Evolutionary conservation across 2,113 vertebrate species (phyloP).

Genomic region (Thermophis baileyi): DNA sequence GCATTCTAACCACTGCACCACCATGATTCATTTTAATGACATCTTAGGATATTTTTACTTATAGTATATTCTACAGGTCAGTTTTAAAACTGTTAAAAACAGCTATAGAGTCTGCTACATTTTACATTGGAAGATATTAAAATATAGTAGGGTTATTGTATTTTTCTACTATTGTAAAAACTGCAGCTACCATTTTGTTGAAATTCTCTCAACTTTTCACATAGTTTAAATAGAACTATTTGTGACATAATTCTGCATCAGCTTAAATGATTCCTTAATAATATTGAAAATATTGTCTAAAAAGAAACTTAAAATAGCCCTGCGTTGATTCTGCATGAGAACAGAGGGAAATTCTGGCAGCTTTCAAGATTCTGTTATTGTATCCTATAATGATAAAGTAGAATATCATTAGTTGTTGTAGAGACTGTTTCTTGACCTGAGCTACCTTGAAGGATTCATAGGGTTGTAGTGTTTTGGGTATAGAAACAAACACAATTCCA

Average conservation of each 20-base stretch:
- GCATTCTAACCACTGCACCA: not conserved
- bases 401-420: not conserved
- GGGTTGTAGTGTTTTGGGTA: not conserved
- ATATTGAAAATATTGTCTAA: not conserved
- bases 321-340: not conserved
- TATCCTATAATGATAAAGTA: not conserved
- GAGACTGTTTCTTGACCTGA: not conserved
- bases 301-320: not conserved
- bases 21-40: conserved; percentile 11
- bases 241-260: not conserved
- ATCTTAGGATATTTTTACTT: conserved; percentile 41
- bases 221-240: not conserved
- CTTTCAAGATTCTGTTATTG: not conserved
- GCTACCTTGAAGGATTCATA: not conserved
- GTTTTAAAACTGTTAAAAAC: not conserved
- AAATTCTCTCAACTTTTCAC: not conserved
- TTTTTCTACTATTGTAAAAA: not conserved
- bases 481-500: not conserved
- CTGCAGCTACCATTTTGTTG: not conserved
- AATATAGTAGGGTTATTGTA: not conserved
- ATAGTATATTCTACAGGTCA: conserved; percentile 40
- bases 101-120: not conserved
- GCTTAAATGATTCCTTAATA: not conserved
- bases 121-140: not conserved
- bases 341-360: not conserved